A percentile compares a stretch with the other conserved stretches of the same genome.
Conservation (phyloP, 2,888 invertebrate species). For the Micoletzkya japonica region DNA sequence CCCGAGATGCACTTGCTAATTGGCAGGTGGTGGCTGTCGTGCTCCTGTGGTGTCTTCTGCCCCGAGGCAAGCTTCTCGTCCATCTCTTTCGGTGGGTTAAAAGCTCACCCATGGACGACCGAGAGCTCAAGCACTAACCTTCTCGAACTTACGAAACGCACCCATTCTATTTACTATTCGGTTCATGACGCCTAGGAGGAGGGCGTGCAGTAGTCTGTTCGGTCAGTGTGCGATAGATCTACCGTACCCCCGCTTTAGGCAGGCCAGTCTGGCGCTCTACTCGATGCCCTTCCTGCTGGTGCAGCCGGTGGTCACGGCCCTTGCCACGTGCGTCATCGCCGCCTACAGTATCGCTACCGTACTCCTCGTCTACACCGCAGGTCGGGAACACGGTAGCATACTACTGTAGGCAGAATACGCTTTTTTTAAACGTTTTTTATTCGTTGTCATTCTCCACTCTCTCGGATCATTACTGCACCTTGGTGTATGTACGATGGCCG, state of each 20-base stretch:
- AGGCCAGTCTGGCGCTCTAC: conserved; percentile 10
- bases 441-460: not conserved
- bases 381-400: not conserved
- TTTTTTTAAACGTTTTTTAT: no score
- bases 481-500: not conserved
- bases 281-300: conserved; percentile 27
- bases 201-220: no score
- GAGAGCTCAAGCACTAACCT: no score
- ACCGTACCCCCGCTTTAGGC: not conserved
- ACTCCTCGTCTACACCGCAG: conserved; percentile 21
- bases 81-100: conserved; percentile 16
- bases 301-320: conserved; percentile 11
- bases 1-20: no score
- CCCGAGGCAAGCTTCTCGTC: conserved; percentile 22
- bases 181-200: no score
- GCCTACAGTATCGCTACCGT: conserved; percentile 7
- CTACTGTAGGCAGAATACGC: not conserved
- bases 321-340: not conserved
- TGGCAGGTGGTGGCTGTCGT: conserved; percentile 9
- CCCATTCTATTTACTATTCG: no score
- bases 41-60: conserved; percentile 23
- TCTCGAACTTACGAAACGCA: no score
- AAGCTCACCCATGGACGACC: not conserved
- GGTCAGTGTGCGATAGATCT: no score
- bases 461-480: not conserved